These are phyloP conservation scores for Sarcophaga subvicina DNA, from an alignment of 2,888 invertebrate species.

Conservation along the genomic window DNA sequence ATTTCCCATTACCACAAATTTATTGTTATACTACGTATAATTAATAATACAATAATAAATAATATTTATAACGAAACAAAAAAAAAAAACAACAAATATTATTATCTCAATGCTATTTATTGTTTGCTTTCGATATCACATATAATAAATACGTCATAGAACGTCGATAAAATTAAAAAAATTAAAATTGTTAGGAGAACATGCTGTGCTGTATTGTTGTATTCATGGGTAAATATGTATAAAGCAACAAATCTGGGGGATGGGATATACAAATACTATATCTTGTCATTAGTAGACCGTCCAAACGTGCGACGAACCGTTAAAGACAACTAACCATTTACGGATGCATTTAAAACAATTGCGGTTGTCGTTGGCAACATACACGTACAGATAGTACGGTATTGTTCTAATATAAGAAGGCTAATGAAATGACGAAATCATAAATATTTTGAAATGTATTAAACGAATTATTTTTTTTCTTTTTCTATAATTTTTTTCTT, in stretches of 20 bases:
- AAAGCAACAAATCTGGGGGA: conserved; percentile 1
- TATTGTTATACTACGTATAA: conserved; percentile 26
- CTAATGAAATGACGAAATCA: conserved; percentile 23
- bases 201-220: conserved; percentile 68
- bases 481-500: not conserved
- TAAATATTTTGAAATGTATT: not conserved
- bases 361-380: conserved; percentile 2
- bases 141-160: not conserved
- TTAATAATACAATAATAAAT: conserved; percentile 30
- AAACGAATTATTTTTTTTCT: no score
- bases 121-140: conserved; percentile 34
- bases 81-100: conserved; percentile 11
- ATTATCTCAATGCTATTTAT: conserved; percentile 21
- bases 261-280: not conserved
- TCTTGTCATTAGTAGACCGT: not conserved
- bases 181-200: conserved; percentile 28
- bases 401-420: conserved; percentile 1
- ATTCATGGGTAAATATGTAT: conserved; percentile 59
- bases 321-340: not conserved
- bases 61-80: conserved; percentile 1
- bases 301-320: not conserved
- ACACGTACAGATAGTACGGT: not conserved
- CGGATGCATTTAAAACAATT: not conserved
- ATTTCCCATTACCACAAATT: conserved; percentile 39
- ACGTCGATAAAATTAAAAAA: conserved; percentile 21